Base-by-base conservation (phyloP, 2,888 invertebrate genomes). In the Teleogryllus oceanicus region DNA sequence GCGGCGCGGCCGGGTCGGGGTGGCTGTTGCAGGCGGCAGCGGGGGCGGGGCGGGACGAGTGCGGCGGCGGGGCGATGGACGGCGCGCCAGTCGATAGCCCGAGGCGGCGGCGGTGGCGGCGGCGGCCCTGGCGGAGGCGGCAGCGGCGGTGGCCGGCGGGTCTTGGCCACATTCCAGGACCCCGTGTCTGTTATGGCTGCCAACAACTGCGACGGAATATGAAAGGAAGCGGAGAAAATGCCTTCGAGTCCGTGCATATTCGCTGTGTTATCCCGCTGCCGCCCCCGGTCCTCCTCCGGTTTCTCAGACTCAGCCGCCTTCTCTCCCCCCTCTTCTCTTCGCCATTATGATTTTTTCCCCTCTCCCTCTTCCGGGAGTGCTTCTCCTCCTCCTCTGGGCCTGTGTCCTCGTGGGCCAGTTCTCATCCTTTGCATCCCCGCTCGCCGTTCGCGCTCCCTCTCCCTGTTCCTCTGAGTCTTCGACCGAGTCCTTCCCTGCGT, bases 141-240 rank as follows among this genome's bases (percentile, higher is more conserved):
- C 62, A 18, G 62, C 10, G 16, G 62, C 62, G 18, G 24, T 37
- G 62, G 62, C 13, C 62, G 62, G 13, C 62, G 62, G 24, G 3
- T 37, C 62, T 62, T 62, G 62, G 62, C 62, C 4, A 18, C 18
- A 13, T 13, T 62, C 62, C 62, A 62, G 62, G 62, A 62, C 62
- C 62, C 62, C 5, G 62, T 62, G 62, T 62, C 62, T 13, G 62
- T 62, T 62, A 62, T 62, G 62, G 62, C 62, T 62, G 62, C 62
- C 62, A 62, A 62, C 62, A 62, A 62, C 62, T 62, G 62, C 62
- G 62, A 62, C 62, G 62, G 62, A 62, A 62, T 62, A 62, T 62
- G 62, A 62, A 62, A 62, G 62, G 62, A 62, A 62, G 62, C 62
- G 62, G 16, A 18, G 62, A 62, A 62, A 62, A 62, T 62, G 62